Evolutionary conservation across 2,113 vertebrate species (phyloP).

Genomic region (Gymnobelideus leadbeateri): DNA sequence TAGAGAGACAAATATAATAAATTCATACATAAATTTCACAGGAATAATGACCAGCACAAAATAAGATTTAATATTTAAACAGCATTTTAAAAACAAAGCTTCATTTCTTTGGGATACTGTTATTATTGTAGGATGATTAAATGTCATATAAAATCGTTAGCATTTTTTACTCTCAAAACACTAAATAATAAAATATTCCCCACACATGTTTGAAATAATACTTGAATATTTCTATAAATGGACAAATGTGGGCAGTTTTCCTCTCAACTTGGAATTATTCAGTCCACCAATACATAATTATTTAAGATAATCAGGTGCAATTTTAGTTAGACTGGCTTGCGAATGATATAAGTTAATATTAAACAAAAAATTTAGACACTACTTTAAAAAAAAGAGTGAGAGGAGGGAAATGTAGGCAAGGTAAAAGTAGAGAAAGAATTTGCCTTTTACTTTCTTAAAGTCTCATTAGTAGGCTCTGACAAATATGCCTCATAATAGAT

Average conservation of each 20-base stretch:
- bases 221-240: conserved; percentile 56
- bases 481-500: not conserved
- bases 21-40: conserved; percentile 67
- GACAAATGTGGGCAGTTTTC: conserved; percentile 37
- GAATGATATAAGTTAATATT: not conserved
- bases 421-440: not conserved
- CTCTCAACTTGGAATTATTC: conserved; percentile 42
- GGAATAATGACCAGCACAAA: conserved; percentile 51
- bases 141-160: conserved; percentile 22
- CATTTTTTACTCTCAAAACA: conserved; percentile 24
- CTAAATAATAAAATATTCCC: conserved; percentile 43
- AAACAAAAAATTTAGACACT: conserved; percentile 34
- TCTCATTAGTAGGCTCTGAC: not conserved
- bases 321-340: conserved; percentile 44
- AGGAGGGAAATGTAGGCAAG: not conserved
- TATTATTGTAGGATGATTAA: not conserved
- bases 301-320: conserved; percentile 50
- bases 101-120: conserved; percentile 50
- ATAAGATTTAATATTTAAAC: not conserved
- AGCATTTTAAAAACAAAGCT: conserved; percentile 48
- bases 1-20: conserved; percentile 53
- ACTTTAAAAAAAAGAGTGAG: no score
- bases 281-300: conserved; percentile 38
- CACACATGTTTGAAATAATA: conserved; percentile 39
- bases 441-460: conserved; percentile 39